Base-by-base conservation (phyloP, 2,797 vertebrate genomes). In the Halcyon leucocephala region DNA sequence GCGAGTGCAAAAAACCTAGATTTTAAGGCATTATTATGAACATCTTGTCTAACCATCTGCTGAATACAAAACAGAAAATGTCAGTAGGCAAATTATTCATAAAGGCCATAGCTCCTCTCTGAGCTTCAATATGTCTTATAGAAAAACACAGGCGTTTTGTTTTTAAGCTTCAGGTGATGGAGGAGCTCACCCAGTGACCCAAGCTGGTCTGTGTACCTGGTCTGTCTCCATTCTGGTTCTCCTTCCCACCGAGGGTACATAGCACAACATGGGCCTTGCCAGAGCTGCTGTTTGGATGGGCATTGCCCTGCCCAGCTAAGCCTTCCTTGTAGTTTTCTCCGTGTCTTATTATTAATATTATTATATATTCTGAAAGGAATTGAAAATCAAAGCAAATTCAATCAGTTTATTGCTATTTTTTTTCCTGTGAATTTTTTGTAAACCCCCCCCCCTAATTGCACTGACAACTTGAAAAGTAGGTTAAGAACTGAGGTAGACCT, bases 21-120 rank as follows among this genome's bases (percentile, higher is more conserved):
- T 67, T 95, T 94, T 74, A 84, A 94, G 44, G 60, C 44, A 61
- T 79, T 92, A 67, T 93, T 86, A 61, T 73, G 77, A 95, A 86
- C 86, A 94, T 89, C 64, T 95, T 94, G 70, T 82, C 74, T 92
- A 94, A 80, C 90, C 88, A 80, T 89, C 90, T 96, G 86, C 83
- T 93, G 88, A 94, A 94, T 85, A 60, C 76, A 76, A 89, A 83
- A 64, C 71, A 89, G 78, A 84, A 60, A 82, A 90, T 80, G 73
- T 93, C 78, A 84, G 80, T 26, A 82, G 73, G 55, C 81, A 95
- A 95, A 80, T 92, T 95, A 93, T 82, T 95, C 71, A 58, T 84
- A 90, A 85, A 94, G 64, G 19, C 73, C 1, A 0, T 71, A 93
- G 65, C 41, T 95, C 41, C 33, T 85, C 52, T 94, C 71, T 89